phyloP scores from a whole-genome alignment of 2,113 vertebrate species.

The Tympanuchus pallidicinctus region DNA sequence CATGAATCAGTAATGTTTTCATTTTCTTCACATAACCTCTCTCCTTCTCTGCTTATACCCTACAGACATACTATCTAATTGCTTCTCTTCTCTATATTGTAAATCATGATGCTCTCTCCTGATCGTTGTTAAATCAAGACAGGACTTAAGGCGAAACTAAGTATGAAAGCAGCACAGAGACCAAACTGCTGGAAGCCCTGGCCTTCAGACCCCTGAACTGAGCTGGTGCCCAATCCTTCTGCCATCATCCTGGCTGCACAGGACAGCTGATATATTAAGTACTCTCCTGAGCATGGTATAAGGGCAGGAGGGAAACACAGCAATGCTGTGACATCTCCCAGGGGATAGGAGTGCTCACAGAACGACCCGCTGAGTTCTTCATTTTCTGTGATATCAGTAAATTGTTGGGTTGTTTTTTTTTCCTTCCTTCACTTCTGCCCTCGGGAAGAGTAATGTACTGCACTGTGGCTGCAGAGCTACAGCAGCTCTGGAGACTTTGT shows the following conservation, averaged over 20 bases:
- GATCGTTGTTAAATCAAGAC: neutral
- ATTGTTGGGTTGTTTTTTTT: neutral
- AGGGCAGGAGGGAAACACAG: neutral
- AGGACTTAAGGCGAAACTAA: neutral
- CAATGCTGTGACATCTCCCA: neutral
- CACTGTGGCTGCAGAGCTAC: neutral
- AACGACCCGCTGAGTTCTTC: neutral
- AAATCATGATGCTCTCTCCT: neutral
- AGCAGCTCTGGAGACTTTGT: conserved; percentile 9
- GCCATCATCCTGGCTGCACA: neutral
- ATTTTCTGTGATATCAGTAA: neutral
- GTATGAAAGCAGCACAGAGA: neutral
- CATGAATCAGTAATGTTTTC: neutral
- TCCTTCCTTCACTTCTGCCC: conserved; percentile 33
- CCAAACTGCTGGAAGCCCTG: neutral
- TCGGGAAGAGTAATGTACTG: conserved; percentile 15
- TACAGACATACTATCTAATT: neutral
- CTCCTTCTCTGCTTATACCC: neutral
- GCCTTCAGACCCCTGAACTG: neutral
- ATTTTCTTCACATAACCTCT: neutral
- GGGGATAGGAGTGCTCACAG: neutral
- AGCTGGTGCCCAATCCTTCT: neutral
- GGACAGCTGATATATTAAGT: neutral
- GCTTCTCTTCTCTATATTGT: neutral
- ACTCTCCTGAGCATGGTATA: neutral